Evolutionary conservation across 2,113 vertebrate species (phyloP).

Genomic region (Thamnaconus septentrionalis): DNA sequence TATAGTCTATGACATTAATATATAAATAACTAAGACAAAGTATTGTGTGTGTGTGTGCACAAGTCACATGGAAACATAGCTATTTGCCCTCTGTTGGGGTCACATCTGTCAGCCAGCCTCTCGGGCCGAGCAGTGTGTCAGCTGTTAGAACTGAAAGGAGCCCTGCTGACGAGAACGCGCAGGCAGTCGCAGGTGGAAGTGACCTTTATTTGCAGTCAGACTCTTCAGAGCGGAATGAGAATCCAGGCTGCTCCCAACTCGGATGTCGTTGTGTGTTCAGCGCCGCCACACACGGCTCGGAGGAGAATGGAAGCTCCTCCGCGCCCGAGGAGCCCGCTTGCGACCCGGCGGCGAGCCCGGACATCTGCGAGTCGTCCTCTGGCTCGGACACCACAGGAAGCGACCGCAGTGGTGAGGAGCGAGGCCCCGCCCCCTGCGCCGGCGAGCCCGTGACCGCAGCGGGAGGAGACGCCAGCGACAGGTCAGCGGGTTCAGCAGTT

Average conservation of each 20-base stretch:
- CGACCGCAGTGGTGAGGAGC: constrained; percentile 15
- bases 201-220: too few relatives aligned
- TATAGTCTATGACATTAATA: too few relatives aligned
- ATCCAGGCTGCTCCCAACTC: not conserved
- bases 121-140: too few relatives aligned
- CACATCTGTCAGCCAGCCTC: too few relatives aligned
- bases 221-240: too few relatives aligned
- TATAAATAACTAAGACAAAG: too few relatives aligned
- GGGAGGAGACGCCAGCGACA: constrained; percentile 23
- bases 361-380: constrained; percentile 23
- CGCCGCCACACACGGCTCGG: constrained; percentile 13
- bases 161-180: too few relatives aligned
- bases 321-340: not conserved
- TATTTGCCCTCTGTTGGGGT: too few relatives aligned
- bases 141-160: too few relatives aligned
- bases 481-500: constrained; percentile 56
- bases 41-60: too few relatives aligned
- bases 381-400: constrained; percentile 17
- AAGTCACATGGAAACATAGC: too few relatives aligned
- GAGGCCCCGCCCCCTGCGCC: constrained; percentile 1
- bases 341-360: constrained; percentile 6
- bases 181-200: too few relatives aligned
- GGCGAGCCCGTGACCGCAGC: constrained; percentile 25
- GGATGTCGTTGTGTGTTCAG: constrained; percentile 16
- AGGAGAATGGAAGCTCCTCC: not conserved